phyloP scores from a whole-genome alignment of 2,113 vertebrate genomes.

The Pseudorectes ferrugineus region DNA sequence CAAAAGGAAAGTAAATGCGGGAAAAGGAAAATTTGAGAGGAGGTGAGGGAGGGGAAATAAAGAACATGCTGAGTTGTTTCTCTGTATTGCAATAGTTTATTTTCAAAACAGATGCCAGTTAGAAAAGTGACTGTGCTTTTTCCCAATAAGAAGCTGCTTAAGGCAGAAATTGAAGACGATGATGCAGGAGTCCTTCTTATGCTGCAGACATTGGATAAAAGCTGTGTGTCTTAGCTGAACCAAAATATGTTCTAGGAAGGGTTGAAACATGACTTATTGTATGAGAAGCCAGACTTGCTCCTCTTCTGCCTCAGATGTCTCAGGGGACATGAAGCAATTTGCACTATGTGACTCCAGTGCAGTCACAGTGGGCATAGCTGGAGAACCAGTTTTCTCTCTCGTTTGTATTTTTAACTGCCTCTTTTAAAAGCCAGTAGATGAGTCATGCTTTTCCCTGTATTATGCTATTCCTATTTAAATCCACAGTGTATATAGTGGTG shows the following conservation, averaged over 20 bases:
- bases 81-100: neutral
- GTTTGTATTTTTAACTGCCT: neutral
- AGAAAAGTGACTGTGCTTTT: neutral
- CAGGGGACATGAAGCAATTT: neutral
- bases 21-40: neutral
- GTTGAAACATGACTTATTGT: neutral
- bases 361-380: neutral
- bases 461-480: neutral
- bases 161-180: neutral
- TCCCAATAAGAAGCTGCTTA: neutral
- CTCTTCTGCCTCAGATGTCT: neutral
- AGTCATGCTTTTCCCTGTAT: neutral
- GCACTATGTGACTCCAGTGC: neutral
- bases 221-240: neutral
- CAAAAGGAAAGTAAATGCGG: neutral
- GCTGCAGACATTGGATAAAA: neutral
- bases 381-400: neutral
- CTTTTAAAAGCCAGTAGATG: neutral
- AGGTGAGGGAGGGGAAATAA: neutral
- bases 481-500: neutral
- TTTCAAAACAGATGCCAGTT: neutral
- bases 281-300: neutral
- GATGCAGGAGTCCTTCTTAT: neutral
- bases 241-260: neutral
- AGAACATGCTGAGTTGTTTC: neutral